phyloP scores from a whole-genome alignment of 2,888 invertebrate genomes.

The Tricholauxania praeusta region DNA sequence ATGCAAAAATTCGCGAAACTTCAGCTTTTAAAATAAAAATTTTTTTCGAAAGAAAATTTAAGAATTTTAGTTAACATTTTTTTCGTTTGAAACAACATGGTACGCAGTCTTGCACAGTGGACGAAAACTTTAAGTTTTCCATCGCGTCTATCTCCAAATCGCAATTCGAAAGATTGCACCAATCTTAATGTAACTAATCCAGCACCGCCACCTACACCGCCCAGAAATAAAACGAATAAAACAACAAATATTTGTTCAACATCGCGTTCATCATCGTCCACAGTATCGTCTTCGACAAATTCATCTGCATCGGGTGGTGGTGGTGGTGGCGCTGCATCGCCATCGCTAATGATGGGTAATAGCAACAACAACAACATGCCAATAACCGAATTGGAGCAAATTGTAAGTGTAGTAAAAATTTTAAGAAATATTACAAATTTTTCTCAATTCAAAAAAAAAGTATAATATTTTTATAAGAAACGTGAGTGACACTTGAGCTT shows the following conservation, averaged over 20 bases:
- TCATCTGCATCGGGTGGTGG: constrained; percentile 54
- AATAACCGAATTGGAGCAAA: constrained; percentile 77
- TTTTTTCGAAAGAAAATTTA: constrained; percentile 30
- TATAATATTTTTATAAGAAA: not conserved
- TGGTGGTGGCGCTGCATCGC: constrained; percentile 55
- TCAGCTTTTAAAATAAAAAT: constrained; percentile 21
- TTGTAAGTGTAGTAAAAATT: constrained; percentile 70
- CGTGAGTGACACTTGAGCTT: no score
- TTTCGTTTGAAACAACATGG: constrained; percentile 71
- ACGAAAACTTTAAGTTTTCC: constrained; percentile 92
- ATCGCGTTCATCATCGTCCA: constrained; percentile 69
- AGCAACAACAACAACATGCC: constrained; percentile 69
- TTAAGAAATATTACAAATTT: not conserved
- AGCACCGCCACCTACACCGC: constrained; percentile 72
- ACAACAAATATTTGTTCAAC: constrained; percentile 60
- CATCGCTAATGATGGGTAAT: constrained; percentile 63
- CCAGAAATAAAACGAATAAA: constrained; percentile 71
- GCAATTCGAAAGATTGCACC: constrained; percentile 78
- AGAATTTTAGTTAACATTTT: constrained; percentile 32
- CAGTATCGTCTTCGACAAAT: constrained; percentile 59
- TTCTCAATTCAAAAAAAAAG: not conserved
- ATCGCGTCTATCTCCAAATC: constrained; percentile 85
- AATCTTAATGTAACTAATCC: constrained; percentile 71
- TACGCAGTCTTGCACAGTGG: constrained; percentile 90
- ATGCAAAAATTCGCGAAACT: constrained; percentile 21